Evolutionary conservation across 1,140 invertebrate species (phyloP).

Genomic region (Trachymyrmex cornetzi): DNA sequence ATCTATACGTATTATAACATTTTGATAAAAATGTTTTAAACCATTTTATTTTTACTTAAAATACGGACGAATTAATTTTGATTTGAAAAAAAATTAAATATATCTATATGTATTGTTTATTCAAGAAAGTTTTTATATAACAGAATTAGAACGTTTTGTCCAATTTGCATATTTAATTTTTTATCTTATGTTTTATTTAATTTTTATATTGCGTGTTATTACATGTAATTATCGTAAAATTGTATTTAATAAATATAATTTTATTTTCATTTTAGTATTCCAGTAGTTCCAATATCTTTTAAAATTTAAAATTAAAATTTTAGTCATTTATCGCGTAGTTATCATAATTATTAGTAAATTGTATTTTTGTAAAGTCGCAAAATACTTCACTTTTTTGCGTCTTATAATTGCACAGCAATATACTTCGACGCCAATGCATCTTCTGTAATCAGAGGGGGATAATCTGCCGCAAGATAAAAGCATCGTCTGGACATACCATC

Average conservation of each 20-base stretch:
- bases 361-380: conserved; percentile 4
- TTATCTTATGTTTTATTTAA: background rate
- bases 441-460: conserved; percentile 54
- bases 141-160: background rate
- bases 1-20: background rate
- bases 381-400: background rate
- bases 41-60: background rate
- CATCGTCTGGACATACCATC: conserved; percentile 69
- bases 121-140: background rate
- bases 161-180: background rate
- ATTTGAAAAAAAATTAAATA: background rate
- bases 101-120: background rate
- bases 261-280: background rate
- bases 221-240: background rate
- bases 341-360: conserved; percentile 11
- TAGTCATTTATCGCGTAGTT: conserved; percentile 5
- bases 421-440: conserved; percentile 64
- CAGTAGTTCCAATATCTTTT: background rate
- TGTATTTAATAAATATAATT: background rate
- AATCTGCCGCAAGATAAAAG: conserved; percentile 62
- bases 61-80: conserved; percentile 3
- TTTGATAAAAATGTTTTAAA: conserved; percentile 11
- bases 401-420: conserved; percentile 17
- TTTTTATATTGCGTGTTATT: background rate
- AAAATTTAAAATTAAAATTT: background rate